Evolutionary conservation across 2,888 invertebrate species (phyloP).

Genomic region (Podabrus alpinus): DNA sequence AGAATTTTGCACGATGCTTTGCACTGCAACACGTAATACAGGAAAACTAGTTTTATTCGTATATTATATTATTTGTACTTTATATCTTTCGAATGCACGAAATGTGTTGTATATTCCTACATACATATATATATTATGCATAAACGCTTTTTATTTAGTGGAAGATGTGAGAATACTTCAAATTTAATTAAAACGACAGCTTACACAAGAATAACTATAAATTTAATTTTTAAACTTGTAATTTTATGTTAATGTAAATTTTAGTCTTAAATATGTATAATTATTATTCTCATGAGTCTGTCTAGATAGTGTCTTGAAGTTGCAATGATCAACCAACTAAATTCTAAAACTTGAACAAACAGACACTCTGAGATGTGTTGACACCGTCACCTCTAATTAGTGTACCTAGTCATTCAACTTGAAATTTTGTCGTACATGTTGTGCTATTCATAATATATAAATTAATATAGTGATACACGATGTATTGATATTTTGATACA

Average conservation of each 20-base stretch:
- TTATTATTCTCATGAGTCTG: background rate
- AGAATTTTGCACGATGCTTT: slow-evolving; percentile 12
- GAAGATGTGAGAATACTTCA: background rate
- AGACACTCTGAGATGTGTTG: background rate
- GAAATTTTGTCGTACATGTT: no score
- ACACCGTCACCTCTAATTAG: background rate
- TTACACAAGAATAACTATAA: background rate
- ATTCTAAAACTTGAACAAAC: background rate
- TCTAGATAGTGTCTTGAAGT: background rate
- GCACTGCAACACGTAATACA: slow-evolving; percentile 14
- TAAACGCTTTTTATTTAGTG: background rate
- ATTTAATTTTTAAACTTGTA: background rate
- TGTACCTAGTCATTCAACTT: background rate
- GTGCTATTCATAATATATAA: no score
- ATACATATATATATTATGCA: no score
- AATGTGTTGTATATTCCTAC: background rate
- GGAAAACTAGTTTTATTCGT: slow-evolving; percentile 10
- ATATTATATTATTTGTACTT: background rate
- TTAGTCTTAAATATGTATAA: background rate
- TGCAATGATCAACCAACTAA: background rate
- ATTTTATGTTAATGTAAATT: background rate
- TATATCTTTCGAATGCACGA: slow-evolving; percentile 2
- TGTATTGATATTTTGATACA: no score
- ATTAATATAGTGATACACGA: no score
- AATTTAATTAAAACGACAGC: background rate